Conservation (phyloP, 2,888 invertebrate genomes). For the Buathra laborator region DNA sequence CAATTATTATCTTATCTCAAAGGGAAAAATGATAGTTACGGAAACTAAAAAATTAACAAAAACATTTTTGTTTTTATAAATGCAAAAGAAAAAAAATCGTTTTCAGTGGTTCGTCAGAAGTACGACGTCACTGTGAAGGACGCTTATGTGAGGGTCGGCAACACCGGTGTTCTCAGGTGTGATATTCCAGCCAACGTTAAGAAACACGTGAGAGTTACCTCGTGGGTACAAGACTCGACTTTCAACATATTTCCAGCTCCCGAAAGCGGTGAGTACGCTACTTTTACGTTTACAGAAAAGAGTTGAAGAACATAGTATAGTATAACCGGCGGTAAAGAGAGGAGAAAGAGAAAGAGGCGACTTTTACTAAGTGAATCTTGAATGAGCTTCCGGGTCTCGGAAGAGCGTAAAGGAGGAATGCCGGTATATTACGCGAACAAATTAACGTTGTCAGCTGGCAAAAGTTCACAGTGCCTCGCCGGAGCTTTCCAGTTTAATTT, state of each 20-base stretch:
- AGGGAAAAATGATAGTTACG: too few species aligned
- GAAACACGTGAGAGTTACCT: conserved; percentile 94
- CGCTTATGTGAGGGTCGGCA: conserved; percentile 96
- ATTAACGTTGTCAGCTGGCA: conserved; percentile 46
- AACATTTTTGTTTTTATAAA: too few species aligned
- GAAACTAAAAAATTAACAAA: too few species aligned
- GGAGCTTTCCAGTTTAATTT: not conserved
- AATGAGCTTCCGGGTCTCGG: conserved; percentile 29
- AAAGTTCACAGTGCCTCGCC: conserved; percentile 20
- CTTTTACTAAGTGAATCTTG: conserved; percentile 36
- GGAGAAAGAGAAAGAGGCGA: not conserved
- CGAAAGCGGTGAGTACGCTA: conserved; percentile 87
- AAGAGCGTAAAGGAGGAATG: not conserved
- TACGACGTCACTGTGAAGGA: conserved; percentile 96
- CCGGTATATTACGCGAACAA: conserved; percentile 30
- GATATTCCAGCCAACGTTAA: conserved; percentile 95
- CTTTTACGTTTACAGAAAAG: conserved; percentile 20
- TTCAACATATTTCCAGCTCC: conserved; percentile 92
- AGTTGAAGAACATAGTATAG: not conserved
- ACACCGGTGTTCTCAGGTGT: conserved; percentile 96
- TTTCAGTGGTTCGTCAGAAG: conserved; percentile 93
- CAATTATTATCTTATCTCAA: too few species aligned
- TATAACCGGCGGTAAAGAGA: conserved; percentile 6
- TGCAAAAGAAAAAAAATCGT: conserved; percentile 60
- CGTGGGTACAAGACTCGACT: conserved; percentile 95